Evolutionary conservation across 2,888 invertebrate genomes (phyloP), one percentile per base, ranked within the genome.

Genomic region (Habrosyne pyritoides): DNA sequence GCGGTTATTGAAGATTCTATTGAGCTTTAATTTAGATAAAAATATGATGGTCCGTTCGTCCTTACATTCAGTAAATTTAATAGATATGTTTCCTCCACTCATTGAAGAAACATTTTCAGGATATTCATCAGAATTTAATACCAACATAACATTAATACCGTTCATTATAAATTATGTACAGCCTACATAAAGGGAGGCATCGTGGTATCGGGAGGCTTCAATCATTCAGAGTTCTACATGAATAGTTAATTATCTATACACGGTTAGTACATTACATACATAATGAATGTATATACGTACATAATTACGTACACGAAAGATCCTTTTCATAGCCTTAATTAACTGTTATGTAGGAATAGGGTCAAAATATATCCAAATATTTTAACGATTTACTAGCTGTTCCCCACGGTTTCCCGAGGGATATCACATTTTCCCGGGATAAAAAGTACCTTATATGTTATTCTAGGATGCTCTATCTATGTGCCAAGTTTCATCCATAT

Each of bases 151-250:
- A n/a, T n/a, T 42, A 42, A 42, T 1, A 7, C n/a, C 42, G 18
- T 18, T n/a, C 14, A 42, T 42, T 18, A 42, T 42, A 42, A 18
- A 48, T 14, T n/a, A 14, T 48, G 10, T 10, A 48, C 7, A 49
- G 24, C n/a, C 48, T 48, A 24, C 22, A 14, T n/a, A 14, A 18
- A 26, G 48, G 26, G 26, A 22, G 18, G 42, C 8, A 33, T 50
- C 36, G 47, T 47, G 24, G 54, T 67, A 70, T 67, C 69, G 71
- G 58, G 57, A 48, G 42, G 48, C 55, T 51, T 73, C 69, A 76
- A 78, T 78, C 67, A 74, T 75, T 68, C 67, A 79, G 60, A 60
- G 57, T 5, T 24, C 59, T 53, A 51, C 55, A 36, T 73, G 73
- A 77, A 71, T 72, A 67, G 58, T 54, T 74, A 72, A 78, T 71